phyloP scores from a whole-genome alignment of 2,888 invertebrate genomes.

The Autographa pulchrina region DNA sequence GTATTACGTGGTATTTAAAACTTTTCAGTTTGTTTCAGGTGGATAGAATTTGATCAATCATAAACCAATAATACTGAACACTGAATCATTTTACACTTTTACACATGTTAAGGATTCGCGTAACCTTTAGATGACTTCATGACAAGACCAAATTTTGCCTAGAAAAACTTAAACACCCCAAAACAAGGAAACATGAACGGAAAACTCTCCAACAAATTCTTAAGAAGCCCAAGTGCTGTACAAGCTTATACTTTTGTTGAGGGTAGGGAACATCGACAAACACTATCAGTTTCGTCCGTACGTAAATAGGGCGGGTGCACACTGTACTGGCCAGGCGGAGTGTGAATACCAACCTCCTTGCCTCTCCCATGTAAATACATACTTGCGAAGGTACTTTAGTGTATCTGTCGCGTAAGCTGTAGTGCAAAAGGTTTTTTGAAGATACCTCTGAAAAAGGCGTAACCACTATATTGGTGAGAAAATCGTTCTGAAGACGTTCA shows the following conservation, averaged over 20 bases:
- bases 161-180: background rate
- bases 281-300: constrained; percentile 26
- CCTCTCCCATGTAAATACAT: constrained; percentile 8
- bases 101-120: too few species aligned
- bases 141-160: too few species aligned
- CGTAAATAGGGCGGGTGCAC: constrained; percentile 40
- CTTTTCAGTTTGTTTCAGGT: too few species aligned
- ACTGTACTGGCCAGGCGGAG: constrained; percentile 18
- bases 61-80: too few species aligned
- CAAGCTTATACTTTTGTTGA: constrained; percentile 7
- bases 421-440: background rate
- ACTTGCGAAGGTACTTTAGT: background rate
- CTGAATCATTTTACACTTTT: too few species aligned
- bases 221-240: constrained; percentile 9
- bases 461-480: background rate
- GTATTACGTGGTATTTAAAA: too few species aligned
- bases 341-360: constrained; percentile 25
- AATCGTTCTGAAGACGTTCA: background rate
- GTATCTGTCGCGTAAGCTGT: constrained; percentile 1
- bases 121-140: too few species aligned
- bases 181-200: background rate
- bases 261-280: constrained; percentile 22
- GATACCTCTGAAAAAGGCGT: background rate
- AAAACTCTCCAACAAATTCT: constrained; percentile 7
- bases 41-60: too few species aligned